Conservation (phyloP, 2,797 vertebrate species). For the Columba guinea region DNA sequence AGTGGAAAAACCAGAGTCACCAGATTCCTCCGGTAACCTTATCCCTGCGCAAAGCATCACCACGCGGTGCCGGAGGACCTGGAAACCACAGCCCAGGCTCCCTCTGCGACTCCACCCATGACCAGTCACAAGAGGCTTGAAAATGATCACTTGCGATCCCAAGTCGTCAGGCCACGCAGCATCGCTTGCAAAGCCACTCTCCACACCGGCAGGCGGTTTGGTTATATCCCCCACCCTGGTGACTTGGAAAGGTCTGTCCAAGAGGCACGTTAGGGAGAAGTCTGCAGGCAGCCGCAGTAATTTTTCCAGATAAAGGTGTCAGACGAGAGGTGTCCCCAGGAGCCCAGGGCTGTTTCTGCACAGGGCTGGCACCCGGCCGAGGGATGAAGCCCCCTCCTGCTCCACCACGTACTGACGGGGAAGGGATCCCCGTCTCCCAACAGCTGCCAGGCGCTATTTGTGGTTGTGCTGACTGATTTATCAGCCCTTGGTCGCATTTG, state of each 20-base stretch:
- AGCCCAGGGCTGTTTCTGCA: neutral
- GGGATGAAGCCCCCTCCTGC: neutral
- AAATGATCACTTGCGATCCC: neutral
- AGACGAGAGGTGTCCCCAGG: neutral
- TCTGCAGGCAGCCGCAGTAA: constrained; percentile 17
- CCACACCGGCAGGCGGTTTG: rapidly evolving
- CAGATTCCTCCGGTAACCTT: constrained; percentile 19
- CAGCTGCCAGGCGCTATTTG: constrained; percentile 15
- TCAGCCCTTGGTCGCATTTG: neutral
- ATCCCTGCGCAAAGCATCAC: constrained; percentile 20
- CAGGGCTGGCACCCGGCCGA: neutral
- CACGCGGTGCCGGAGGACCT: neutral
- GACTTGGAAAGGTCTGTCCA: neutral
- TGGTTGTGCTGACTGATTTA: constrained; percentile 46
- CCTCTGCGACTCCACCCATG: neutral
- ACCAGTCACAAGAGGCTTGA: neutral
- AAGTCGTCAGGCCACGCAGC: rapidly evolving
- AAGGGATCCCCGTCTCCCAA: constrained; percentile 37
- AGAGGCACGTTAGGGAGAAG: neutral
- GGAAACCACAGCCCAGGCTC: neutral
- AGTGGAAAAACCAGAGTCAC: constrained; percentile 56
- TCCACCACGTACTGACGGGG: neutral
- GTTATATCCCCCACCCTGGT: neutral
- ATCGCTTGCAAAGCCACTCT: neutral
- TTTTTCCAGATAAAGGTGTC: constrained; percentile 52